Conservation (phyloP, 2,113 vertebrate genomes). For the Recurvirostra avosetta region DNA sequence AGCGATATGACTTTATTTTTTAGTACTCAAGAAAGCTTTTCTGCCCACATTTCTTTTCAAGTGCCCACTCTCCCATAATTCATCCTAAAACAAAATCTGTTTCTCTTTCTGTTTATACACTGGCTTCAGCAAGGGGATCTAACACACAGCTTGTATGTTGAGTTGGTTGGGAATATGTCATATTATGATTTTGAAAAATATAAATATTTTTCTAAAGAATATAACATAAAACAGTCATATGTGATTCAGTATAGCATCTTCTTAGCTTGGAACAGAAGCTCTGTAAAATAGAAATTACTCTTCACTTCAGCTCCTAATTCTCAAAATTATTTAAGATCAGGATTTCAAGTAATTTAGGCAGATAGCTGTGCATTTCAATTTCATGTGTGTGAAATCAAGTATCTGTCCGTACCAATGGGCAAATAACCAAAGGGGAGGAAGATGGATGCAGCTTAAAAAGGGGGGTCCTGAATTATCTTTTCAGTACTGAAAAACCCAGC, state of each 20-base stretch:
- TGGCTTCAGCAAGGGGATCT: background rate
- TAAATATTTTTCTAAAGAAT: background rate
- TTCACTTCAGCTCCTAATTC: background rate
- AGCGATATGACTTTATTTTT: background rate
- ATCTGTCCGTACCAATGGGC: background rate
- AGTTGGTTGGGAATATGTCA: background rate
- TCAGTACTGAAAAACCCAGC: background rate
- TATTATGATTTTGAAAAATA: background rate
- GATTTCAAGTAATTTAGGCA: background rate
- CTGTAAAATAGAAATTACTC: background rate
- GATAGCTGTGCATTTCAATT: background rate
- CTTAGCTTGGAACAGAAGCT: background rate
- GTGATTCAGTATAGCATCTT: background rate
- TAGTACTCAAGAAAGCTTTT: background rate
- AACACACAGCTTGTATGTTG: background rate
- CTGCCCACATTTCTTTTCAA: background rate
- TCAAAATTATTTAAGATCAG: background rate
- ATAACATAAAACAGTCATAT: background rate
- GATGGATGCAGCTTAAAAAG: background rate
- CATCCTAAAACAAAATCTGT: background rate
- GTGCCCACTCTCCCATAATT: background rate
- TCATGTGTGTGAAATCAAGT: background rate
- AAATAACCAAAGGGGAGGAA: background rate
- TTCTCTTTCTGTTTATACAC: background rate
- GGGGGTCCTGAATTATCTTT: background rate